Percentiles rank a stretch among this genome's conserved stretches.
Evolutionary conservation across 1,140 invertebrate species (phyloP).

Genomic region (Hermetia illucens): DNA sequence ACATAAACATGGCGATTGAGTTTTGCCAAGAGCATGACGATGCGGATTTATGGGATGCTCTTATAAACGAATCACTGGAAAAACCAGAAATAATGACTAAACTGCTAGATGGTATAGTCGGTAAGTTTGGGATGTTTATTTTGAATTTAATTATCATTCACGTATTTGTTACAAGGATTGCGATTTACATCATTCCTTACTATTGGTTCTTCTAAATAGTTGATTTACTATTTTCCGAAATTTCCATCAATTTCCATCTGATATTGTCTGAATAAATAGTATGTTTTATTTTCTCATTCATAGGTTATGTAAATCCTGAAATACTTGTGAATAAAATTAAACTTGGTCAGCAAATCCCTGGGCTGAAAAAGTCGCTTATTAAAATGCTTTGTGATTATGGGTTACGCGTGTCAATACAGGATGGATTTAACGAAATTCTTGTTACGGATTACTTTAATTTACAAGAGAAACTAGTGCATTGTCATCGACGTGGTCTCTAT

Average conservation of each 20-base stretch:
- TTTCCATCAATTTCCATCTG: not conserved
- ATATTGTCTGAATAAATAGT: not conserved
- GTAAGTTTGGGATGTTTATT: too few species aligned
- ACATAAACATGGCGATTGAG: conserved; percentile 86
- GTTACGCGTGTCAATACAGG: conserved; percentile 78
- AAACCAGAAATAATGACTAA: conserved; percentile 59
- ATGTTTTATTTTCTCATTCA: not conserved
- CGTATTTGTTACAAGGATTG: too few species aligned
- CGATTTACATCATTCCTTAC: too few species aligned
- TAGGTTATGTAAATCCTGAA: conserved; percentile 73
- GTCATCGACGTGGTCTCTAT: conserved; percentile 62
- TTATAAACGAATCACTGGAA: conserved; percentile 78
- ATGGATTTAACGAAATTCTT: conserved; percentile 78
- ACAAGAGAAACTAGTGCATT: conserved; percentile 63
- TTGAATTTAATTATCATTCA: too few species aligned
- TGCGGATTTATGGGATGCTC: conserved; percentile 83
- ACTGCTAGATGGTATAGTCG: conserved; percentile 36
- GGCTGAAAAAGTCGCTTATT: conserved; percentile 77
- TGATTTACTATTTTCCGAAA: too few species aligned
- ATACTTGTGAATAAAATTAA: conserved; percentile 75
- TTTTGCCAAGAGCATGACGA: conserved; percentile 97
- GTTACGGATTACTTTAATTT: conserved; percentile 79
- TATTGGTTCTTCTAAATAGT: too few species aligned
- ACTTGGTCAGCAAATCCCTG: conserved; percentile 69
- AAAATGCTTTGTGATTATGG: conserved; percentile 95